These are phyloP conservation scores for Phymanthus crucifer DNA, from an alignment of 92 coral and sea anemone species.

Conservation along the genomic window DNA sequence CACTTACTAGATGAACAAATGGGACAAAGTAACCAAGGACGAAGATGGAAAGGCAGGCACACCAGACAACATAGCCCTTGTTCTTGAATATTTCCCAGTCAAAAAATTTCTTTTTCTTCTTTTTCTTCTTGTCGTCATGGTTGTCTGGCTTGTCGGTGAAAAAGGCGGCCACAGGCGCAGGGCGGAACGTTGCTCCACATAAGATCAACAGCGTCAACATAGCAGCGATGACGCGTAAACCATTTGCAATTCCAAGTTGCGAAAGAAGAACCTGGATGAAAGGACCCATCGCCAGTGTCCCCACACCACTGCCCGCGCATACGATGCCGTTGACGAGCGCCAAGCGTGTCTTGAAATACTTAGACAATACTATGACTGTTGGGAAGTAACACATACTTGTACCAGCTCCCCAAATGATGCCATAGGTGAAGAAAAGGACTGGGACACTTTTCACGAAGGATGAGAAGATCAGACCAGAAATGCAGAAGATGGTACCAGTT, in stretches of 20 bases:
- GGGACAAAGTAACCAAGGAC: conserved; percentile 95
- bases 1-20: conserved; percentile 92
- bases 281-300: conserved; percentile 77
- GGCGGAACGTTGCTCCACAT: conserved; percentile 74
- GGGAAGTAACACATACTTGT: conserved; percentile 90
- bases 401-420: conserved; percentile 84
- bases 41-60: conserved; percentile 68
- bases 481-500: conserved; percentile 69
- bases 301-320: conserved; percentile 87
- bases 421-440: conserved; percentile 75
- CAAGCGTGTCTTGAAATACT: conserved; percentile 76
- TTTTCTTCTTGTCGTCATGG: conserved; percentile 18
- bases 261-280: conserved; percentile 49
- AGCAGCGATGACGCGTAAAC: conserved; percentile 67
- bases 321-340: conserved; percentile 87
- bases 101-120: conserved; percentile 52
- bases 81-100: conserved; percentile 84
- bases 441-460: conserved; percentile 76
- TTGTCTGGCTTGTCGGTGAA: conserved; percentile 34
- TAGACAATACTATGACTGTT: conserved; percentile 76
- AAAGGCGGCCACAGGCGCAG: conserved; percentile 47
- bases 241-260: conserved; percentile 57
- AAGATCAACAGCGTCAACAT: conserved; percentile 53
- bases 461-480: conserved; percentile 67
- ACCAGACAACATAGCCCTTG: conserved; percentile 79